These are phyloP conservation scores for Aplysina aerophoba DNA, from an alignment of 37 sponge, comb jelly and placozoan genomes.

Conservation along the genomic window DNA sequence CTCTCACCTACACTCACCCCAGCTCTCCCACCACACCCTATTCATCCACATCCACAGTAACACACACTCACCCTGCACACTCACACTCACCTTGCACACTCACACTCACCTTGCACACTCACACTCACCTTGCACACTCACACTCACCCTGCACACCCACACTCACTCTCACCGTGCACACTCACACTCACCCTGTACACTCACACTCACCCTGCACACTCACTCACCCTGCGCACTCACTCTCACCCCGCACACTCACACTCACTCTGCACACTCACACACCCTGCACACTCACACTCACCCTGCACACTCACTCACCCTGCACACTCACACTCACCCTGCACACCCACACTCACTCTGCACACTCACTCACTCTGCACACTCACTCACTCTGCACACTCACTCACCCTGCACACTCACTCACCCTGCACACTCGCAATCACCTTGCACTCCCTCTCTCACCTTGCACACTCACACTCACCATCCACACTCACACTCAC, in stretches of 20 bases:
- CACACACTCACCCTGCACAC: conserved; percentile 5
- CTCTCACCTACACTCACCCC: conserved; percentile 19
- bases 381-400: background rate
- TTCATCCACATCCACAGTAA: conserved; percentile 41
- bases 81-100: conserved; percentile 35
- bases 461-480: no score
- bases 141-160: no score
- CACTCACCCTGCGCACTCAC: background rate
- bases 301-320: background rate
- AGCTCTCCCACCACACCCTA: conserved; percentile 36
- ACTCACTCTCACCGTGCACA: background rate
- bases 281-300: conserved; percentile 26
- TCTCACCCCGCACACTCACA: background rate
- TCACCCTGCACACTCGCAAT: conserved; percentile 24
- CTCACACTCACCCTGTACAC: conserved; percentile 7
- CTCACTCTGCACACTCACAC: background rate
- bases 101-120: background rate
- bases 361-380: background rate
- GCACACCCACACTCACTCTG: background rate
- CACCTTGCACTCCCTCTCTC: background rate
- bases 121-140: no score
- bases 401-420: background rate
- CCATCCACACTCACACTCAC: no score
- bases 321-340: no score
- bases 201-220: background rate